phyloP scores from a whole-genome alignment of 1,140 invertebrate genomes.

The Platorchestia sp. region DNA sequence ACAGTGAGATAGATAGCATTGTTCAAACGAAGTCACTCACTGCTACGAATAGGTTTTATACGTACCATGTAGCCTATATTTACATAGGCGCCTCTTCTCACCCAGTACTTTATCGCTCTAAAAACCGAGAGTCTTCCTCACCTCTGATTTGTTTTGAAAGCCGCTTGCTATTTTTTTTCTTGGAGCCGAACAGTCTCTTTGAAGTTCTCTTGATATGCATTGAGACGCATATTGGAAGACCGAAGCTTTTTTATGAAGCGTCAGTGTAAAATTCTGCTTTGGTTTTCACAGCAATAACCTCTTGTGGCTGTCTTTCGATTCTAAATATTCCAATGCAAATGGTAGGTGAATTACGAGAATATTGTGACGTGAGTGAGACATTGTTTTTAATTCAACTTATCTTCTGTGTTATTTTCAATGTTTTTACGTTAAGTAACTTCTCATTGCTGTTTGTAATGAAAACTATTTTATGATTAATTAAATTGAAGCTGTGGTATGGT shows the following conservation, averaged over 20 bases:
- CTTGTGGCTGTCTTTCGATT: not conserved
- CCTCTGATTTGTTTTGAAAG: conserved; percentile 51
- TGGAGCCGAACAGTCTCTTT: not conserved
- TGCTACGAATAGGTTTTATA: not conserved
- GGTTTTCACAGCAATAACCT: not conserved
- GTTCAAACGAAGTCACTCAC: not conserved
- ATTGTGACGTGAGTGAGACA: not conserved
- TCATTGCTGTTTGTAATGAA: not conserved
- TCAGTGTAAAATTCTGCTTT: not conserved
- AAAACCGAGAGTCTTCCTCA: not conserved
- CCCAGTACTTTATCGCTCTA: not conserved
- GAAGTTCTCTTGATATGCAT: conserved; percentile 55
- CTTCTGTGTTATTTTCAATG: not conserved
- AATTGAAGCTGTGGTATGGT: too few species aligned
- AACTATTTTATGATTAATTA: not conserved
- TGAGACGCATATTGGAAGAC: conserved; percentile 47
- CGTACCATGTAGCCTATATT: not conserved
- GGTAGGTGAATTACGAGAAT: not conserved
- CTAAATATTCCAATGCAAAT: not conserved
- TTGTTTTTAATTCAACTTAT: not conserved
- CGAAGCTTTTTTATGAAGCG: not conserved
- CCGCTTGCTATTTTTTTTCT: conserved; percentile 48
- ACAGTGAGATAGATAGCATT: not conserved
- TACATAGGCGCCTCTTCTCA: not conserved
- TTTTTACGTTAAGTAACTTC: not conserved